Percentiles rank a stretch among this genome's conserved stretches.
Conservation (phyloP, 2,113 vertebrate species). For the Collichthys lucidus region DNA sequence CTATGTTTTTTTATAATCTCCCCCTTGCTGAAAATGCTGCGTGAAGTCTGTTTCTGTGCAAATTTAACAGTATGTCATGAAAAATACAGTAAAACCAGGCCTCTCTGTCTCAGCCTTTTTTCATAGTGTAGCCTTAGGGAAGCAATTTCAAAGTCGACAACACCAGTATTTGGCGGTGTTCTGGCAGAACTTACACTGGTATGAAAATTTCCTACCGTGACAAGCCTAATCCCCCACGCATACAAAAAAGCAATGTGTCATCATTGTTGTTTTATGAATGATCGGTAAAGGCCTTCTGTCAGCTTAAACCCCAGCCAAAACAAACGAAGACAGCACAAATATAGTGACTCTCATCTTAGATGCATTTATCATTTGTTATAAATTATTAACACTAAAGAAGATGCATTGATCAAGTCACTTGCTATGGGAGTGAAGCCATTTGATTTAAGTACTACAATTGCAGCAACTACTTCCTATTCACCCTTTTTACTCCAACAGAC, state of each 20-base stretch:
- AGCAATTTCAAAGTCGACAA: constrained; percentile 38
- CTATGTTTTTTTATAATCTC: constrained; percentile 11
- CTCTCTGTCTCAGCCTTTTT: constrained; percentile 17
- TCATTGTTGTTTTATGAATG: constrained; percentile 29
- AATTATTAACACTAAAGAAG: not conserved
- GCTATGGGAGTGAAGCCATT: not conserved
- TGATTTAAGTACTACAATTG: not conserved
- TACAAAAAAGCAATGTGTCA: constrained; percentile 36
- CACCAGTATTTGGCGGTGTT: constrained; percentile 45
- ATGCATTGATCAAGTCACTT: constrained; percentile 2
- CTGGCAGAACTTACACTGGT: constrained; percentile 48
- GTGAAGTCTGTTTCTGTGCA: constrained; percentile 14
- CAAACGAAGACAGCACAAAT: constrained; percentile 27
- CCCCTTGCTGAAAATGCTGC: not conserved
- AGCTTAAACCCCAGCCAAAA: constrained; percentile 32
- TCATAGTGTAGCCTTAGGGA: constrained; percentile 29
- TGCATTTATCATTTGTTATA: not conserved
- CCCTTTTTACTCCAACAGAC: too few relatives aligned
- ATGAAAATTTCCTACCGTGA: constrained; percentile 40
- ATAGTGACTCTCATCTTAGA: constrained; percentile 1
- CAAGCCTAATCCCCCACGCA: constrained; percentile 30
- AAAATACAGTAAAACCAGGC: constrained; percentile 39
- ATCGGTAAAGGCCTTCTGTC: constrained; percentile 23
- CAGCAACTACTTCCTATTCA: too few relatives aligned
- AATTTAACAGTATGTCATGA: constrained; percentile 22